Percentiles rank a stretch among this genome's conserved stretches.
Conservation (phyloP, 2,113 vertebrate species). For the Ctenodactylus gundi region DNA sequence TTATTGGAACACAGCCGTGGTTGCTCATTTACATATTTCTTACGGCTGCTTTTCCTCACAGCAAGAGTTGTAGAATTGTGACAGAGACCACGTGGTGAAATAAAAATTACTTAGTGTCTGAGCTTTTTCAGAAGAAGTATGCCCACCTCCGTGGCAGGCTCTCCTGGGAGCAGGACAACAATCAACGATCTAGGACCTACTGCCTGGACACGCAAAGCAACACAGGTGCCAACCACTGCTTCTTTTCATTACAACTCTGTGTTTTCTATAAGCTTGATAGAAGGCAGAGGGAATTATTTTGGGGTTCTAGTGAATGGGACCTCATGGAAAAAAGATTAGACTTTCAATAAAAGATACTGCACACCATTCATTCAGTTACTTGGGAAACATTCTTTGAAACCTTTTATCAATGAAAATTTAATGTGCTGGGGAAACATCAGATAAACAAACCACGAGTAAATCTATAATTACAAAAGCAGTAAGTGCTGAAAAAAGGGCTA, state of each 20-base stretch:
- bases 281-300: neutral
- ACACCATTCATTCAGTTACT: neutral
- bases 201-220: neutral
- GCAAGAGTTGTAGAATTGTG: neutral
- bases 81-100: neutral
- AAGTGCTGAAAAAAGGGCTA: neutral
- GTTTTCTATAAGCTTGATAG: neutral
- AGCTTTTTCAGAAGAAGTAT: neutral
- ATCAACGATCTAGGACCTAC: neutral
- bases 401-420: neutral
- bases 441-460: neutral
- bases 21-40: neutral
- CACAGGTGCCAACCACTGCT: neutral
- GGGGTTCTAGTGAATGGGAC: neutral
- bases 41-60: neutral
- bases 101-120: neutral
- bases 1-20: neutral
- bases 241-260: neutral
- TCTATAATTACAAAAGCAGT: neutral
- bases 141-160: neutral
- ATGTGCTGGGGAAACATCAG: neutral
- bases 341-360: neutral
- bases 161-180: neutral
- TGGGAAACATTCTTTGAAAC: conserved; percentile 1
- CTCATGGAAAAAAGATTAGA: neutral